Evolutionary conservation across 2,888 invertebrate species (phyloP).

Genomic region (Drosophila mimica): DNA sequence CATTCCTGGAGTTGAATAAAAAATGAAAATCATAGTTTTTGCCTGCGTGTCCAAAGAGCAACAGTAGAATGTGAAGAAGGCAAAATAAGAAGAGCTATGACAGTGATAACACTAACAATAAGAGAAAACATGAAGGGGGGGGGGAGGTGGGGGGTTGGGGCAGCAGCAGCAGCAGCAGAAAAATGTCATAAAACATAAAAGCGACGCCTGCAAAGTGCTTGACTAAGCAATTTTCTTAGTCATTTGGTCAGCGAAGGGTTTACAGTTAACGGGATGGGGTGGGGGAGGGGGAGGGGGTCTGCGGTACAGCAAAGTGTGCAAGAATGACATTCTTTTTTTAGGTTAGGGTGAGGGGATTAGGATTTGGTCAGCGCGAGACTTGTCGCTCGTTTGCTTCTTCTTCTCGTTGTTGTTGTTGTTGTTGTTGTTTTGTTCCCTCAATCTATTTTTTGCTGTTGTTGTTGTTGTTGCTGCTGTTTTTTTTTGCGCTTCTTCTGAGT

Average conservation of each 20-base stretch:
- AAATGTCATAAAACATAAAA: slow-evolving; percentile 76
- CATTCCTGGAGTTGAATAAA: too few species aligned
- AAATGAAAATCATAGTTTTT: not conserved
- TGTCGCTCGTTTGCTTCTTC: slow-evolving; percentile 12
- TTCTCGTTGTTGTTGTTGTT: not conserved
- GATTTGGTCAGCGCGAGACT: slow-evolving; percentile 33
- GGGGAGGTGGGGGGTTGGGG: not conserved
- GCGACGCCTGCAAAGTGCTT: slow-evolving; percentile 76
- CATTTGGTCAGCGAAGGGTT: slow-evolving; percentile 64
- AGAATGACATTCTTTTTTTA: slow-evolving; percentile 31
- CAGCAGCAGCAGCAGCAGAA: slow-evolving; percentile 21
- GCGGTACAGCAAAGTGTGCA: slow-evolving; percentile 23
- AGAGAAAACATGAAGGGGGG: slow-evolving; percentile 12
- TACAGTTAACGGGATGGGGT: not conserved
- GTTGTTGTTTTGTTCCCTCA: slow-evolving; percentile 1
- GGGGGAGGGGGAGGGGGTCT: not conserved
- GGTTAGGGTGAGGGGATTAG: slow-evolving; percentile 10
- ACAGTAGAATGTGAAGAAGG: not conserved
- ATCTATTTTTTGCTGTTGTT: slow-evolving; percentile 4
- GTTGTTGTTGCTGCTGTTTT: slow-evolving; percentile 3
- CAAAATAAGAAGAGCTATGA: slow-evolving; percentile 25
- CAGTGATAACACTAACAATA: slow-evolving; percentile 49
- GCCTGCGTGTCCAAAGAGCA: not conserved
- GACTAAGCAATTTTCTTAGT: slow-evolving; percentile 77
- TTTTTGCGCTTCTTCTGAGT: slow-evolving; percentile 55